These are phyloP conservation scores for Elephas maximus DNA, from an alignment of 2,113 vertebrate species.

Conservation along the genomic window DNA sequence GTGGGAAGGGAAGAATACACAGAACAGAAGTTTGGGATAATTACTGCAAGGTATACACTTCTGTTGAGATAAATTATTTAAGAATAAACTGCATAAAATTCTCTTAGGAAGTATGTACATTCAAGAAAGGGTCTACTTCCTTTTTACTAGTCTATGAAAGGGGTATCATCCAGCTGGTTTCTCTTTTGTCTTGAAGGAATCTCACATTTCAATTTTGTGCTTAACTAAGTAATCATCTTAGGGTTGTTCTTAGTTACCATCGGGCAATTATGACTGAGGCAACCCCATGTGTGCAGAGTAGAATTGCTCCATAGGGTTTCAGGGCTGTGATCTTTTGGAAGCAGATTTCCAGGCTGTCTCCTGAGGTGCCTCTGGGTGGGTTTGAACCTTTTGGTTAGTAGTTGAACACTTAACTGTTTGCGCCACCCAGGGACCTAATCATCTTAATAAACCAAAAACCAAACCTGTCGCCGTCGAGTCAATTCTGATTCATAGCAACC, in stretches of 20 bases:
- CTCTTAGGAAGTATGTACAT: background rate
- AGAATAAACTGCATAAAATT: conserved; percentile 20
- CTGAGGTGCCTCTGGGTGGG: background rate
- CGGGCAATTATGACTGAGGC: background rate
- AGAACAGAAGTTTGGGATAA: background rate
- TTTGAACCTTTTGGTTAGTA: background rate
- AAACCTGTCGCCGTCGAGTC: background rate
- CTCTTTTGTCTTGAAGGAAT: conserved; percentile 23
- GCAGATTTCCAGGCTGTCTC: background rate
- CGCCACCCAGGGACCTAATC: background rate
- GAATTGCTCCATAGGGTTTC: background rate
- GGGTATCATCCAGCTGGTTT: background rate
- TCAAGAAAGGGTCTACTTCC: background rate
- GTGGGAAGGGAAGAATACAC: background rate
- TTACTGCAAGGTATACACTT: background rate
- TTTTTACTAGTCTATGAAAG: background rate
- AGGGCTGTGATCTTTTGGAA: background rate
- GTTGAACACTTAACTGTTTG: background rate
- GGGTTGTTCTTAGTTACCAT: background rate
- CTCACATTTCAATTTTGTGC: background rate
- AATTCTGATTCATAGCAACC: background rate
- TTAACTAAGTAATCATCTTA: background rate
- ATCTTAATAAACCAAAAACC: background rate
- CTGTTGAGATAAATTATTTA: background rate
- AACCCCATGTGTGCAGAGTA: background rate